Evolutionary conservation across 2,113 vertebrate genomes (phyloP).

Genomic region (Cyprinodon brontotheroides): DNA sequence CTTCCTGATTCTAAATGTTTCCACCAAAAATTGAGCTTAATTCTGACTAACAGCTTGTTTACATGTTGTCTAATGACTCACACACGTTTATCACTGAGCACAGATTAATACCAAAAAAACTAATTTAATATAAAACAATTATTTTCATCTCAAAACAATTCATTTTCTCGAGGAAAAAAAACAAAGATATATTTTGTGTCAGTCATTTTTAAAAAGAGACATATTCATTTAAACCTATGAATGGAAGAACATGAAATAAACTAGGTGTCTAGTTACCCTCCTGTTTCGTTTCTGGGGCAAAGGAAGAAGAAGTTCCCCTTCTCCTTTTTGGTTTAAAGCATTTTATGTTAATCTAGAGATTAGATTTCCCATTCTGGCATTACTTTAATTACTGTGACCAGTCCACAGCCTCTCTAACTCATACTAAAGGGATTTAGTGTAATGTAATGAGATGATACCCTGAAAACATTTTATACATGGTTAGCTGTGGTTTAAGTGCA

Average conservation of each 20-base stretch:
- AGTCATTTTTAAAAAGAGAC: slow-evolving; percentile 4
- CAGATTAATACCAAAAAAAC: neutral
- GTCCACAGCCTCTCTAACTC: slow-evolving; percentile 20
- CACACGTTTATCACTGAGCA: neutral
- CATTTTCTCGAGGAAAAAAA: neutral
- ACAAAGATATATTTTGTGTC: neutral
- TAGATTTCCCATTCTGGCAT: slow-evolving; percentile 48
- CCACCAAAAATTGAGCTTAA: neutral
- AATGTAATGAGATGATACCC: slow-evolving; percentile 33
- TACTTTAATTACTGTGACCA: slow-evolving; percentile 48
- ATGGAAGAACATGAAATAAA: slow-evolving; percentile 14
- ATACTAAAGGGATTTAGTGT: slow-evolving; percentile 22
- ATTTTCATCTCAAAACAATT: neutral
- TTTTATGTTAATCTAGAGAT: slow-evolving; percentile 45
- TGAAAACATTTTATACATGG: slow-evolving; percentile 27
- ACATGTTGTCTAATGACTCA: neutral
- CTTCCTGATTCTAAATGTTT: neutral
- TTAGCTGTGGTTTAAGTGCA: neutral
- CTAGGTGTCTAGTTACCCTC: slow-evolving; percentile 27
- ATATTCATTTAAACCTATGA: slow-evolving; percentile 1
- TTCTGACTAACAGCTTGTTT: neutral
- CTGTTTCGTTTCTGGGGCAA: slow-evolving; percentile 28
- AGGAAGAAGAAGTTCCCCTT: slow-evolving; percentile 1
- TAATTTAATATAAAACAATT: too few relatives aligned
- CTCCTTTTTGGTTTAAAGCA: slow-evolving; percentile 36